Percentiles rank a stretch among this genome's conserved stretches.
These are phyloP conservation scores for Gasterosteus aculeatus DNA, from an alignment of 2,113 vertebrate genomes.

Conservation along the genomic window DNA sequence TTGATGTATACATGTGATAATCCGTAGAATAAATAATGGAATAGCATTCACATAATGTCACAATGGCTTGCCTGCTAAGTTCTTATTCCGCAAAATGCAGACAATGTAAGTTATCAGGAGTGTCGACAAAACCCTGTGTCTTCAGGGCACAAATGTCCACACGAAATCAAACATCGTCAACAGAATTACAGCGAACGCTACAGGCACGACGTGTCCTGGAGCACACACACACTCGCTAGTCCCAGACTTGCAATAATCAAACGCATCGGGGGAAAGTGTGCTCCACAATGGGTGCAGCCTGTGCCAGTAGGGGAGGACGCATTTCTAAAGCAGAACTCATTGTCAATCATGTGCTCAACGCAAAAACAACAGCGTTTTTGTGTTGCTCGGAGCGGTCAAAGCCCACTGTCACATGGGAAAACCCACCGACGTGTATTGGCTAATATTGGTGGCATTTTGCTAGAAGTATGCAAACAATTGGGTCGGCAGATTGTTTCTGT, in stretches of 20 bases:
- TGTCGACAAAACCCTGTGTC: constrained; percentile 14
- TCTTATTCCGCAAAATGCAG: constrained; percentile 30
- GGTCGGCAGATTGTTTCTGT: constrained; percentile 45
- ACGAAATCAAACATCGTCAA: constrained; percentile 60
- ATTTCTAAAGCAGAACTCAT: constrained; percentile 22
- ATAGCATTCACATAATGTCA: background rate
- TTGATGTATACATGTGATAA: background rate
- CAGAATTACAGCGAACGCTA: constrained; percentile 48
- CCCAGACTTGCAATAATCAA: constrained; percentile 47
- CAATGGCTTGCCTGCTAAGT: constrained; percentile 30
- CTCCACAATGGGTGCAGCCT: constrained; percentile 32
- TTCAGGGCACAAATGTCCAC: constrained; percentile 45
- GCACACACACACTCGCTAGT: constrained; percentile 11
- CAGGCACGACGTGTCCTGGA: constrained; percentile 53
- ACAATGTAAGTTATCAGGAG: constrained; percentile 4
- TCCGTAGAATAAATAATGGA: background rate
- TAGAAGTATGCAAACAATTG: constrained; percentile 52
- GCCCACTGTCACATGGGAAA: constrained; percentile 46
- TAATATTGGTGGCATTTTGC: constrained; percentile 45
- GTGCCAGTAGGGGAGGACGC: constrained; percentile 39
- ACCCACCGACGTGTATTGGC: constrained; percentile 27
- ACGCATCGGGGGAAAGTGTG: constrained; percentile 41
- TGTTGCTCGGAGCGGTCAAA: constrained; percentile 39
- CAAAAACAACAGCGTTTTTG: constrained; percentile 44
- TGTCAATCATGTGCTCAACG: constrained; percentile 50